phyloP scores from a whole-genome alignment of 2,797 vertebrate species.

The Anableps anableps region DNA sequence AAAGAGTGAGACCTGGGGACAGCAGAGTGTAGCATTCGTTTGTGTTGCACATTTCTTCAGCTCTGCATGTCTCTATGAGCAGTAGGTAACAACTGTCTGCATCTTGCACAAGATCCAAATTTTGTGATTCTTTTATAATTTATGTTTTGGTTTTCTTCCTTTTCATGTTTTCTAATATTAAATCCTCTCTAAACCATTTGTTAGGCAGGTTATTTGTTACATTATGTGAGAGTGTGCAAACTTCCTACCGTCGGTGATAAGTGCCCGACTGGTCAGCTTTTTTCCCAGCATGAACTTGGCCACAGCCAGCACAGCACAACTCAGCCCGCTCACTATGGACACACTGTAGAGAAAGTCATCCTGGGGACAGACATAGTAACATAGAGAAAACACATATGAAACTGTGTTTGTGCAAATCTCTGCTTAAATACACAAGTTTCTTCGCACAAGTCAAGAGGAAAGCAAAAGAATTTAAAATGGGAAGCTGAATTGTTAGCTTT shows the following conservation, averaged over 20 bases:
- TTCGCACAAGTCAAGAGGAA: neutral
- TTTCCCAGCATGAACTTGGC: slow-evolving; percentile 96
- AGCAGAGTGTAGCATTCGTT: slow-evolving; percentile 10
- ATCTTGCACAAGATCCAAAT: neutral
- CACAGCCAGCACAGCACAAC: slow-evolving; percentile 90
- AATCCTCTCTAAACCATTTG: too few relatives aligned
- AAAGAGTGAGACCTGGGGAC: slow-evolving; percentile 42
- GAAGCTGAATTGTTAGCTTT: slow-evolving; percentile 11
- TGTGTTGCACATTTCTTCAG: slow-evolving; percentile 1
- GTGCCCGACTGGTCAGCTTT: slow-evolving; percentile 94
- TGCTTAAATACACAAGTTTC: neutral
- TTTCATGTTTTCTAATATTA: neutral
- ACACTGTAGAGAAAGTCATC: slow-evolving; percentile 96
- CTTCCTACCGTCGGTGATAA: slow-evolving; percentile 92
- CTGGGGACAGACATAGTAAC: slow-evolving; percentile 67
- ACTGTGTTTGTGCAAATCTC: neutral
- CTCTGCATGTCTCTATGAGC: slow-evolving; percentile 14
- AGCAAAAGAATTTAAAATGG: neutral
- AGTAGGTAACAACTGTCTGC: slow-evolving; percentile 17
- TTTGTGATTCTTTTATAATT: neutral
- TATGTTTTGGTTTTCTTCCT: neutral
- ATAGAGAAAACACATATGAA: neutral
- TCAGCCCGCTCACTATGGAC: slow-evolving; percentile 93
- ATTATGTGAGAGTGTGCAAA: slow-evolving; percentile 24
- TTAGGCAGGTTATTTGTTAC: neutral